A percentile compares a stretch with the other conserved stretches of the same genome.
Conservation (phyloP, 2,797 vertebrate species). For the Glyptemys insculpta region DNA sequence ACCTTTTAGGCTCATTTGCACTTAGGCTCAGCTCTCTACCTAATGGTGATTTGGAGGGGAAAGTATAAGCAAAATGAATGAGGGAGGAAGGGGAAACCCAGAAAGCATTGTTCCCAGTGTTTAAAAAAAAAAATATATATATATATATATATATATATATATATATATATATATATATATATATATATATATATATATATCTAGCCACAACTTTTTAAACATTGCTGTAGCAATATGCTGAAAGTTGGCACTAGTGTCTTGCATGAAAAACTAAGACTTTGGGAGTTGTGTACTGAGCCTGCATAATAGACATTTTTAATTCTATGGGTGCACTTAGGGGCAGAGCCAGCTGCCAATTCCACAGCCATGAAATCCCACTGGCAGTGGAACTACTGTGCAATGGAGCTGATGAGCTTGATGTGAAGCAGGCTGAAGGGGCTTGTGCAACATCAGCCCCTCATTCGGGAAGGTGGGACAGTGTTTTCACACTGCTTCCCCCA, state of each 20-base stretch:
- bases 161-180: too few species aligned
- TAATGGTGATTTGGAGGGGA: neutral
- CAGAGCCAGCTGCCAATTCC: neutral
- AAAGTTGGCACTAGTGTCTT: neutral
- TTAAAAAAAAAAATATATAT: too few species aligned
- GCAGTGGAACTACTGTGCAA: neutral
- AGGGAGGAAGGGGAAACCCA: neutral
- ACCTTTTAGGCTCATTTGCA: neutral
- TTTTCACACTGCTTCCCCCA: neutral
- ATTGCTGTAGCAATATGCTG: neutral
- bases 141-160: too few species aligned
- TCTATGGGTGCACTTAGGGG: neutral
- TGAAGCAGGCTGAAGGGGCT: rapidly evolving
- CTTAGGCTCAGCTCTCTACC: neutral
- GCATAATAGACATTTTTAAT: neutral
- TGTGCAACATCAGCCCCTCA: neutral
- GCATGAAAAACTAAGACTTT: neutral
- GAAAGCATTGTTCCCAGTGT: neutral
- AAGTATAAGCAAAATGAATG: neutral
- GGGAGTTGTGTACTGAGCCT: neutral
- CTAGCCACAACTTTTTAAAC: neutral
- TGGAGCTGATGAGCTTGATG: neutral
- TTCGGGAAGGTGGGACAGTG: neutral
- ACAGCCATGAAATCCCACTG: neutral
- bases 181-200: too few species aligned